Percentiles rank a stretch among this genome's conserved stretches.
Evolutionary conservation across 1,140 invertebrate species (phyloP).

Genomic region (Drosophila baimaii): DNA sequence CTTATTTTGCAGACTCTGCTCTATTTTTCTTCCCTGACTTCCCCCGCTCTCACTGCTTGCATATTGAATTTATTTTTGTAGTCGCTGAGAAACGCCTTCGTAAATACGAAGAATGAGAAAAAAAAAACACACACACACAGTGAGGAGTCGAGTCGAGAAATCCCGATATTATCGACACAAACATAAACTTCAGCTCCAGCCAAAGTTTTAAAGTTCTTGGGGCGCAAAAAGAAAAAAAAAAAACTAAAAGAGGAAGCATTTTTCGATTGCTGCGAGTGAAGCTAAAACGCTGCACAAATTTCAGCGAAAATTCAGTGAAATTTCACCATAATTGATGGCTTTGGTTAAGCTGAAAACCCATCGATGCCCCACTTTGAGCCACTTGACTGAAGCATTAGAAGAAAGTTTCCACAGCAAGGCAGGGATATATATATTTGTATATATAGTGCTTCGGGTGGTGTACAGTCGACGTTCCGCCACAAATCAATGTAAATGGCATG

Average conservation of each 20-base stretch:
- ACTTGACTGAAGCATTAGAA: constrained; percentile 54
- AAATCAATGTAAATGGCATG: constrained; percentile 80
- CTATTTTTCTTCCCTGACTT: constrained; percentile 13
- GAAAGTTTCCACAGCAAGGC: constrained; percentile 39
- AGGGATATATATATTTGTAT: constrained; percentile 1
- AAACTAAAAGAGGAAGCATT: no score
- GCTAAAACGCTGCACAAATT: constrained; percentile 39
- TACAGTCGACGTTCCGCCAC: constrained; percentile 38
- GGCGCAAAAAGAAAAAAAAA: constrained; percentile 15
- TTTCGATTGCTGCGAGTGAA: constrained; percentile 42
- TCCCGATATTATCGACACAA: constrained; percentile 51
- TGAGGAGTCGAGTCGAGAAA: constrained; percentile 23
- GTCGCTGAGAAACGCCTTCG: constrained; percentile 6
- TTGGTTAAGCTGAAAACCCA: constrained; percentile 55
- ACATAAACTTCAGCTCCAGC: constrained; percentile 35
- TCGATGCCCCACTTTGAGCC: constrained; percentile 52
- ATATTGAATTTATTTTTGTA: constrained; percentile 51
- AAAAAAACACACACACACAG: constrained; percentile 7
- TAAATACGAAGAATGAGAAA: constrained; percentile 9
- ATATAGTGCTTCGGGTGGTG: constrained; percentile 12
- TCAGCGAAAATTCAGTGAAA: constrained; percentile 46
- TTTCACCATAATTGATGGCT: constrained; percentile 53
- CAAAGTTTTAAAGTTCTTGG: constrained; percentile 39
- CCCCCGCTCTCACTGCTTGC: background rate
- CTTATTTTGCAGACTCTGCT: constrained; percentile 25